Evolutionary conservation across 2,888 invertebrate species (phyloP), one percentile per base, ranked within the genome.

Genomic region (Apotomis betuletana): DNA sequence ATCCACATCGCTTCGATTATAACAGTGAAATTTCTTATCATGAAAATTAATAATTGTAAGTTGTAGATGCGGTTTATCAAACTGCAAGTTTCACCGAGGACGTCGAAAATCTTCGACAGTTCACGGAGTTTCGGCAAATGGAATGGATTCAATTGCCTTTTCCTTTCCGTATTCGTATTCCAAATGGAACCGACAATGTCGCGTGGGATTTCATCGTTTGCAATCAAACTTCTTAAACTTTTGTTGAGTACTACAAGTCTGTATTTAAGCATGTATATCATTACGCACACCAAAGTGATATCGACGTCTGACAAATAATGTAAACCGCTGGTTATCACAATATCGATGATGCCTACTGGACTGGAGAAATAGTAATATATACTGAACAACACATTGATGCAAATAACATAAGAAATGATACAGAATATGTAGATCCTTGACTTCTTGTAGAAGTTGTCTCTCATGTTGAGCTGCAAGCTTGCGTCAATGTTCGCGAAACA

Each of bases 51-150:
- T n/a, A 65, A 41, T 5, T 57, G 46, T 4, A 65, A 57, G 55
- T 65, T 65, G 46, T 46, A 65, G 5, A 65, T 27, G 3, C 8
- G 9, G n/a, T 65, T 65, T n/a, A 65, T 65, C 36, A 65, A 5
- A 9, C 46, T 9, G 46, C 65, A 55, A 1, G 65, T 46, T 27
- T 57, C 55, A 46, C 65, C 65, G n/a, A 65, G 55, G 4, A 46
- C 27, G n/a, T 65, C 65, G 57, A 57, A 65, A 8, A 46, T 27
- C 9, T 44, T 44, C 2, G 55, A 65, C 4, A 65, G 46, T 27
- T 65, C 27, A 3, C 27, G n/a, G 0, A 65, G 55, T 8, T 54
- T 64, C 5, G 10, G 27, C 27, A 36, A 10, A 4, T 5, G 27
- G 27, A 49, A 9, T 49, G 49, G 49, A 10, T 49, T 9, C 0